Evolutionary conservation across 2,888 invertebrate genomes (phyloP).

Genomic region (Chromoteleia sp.): DNA sequence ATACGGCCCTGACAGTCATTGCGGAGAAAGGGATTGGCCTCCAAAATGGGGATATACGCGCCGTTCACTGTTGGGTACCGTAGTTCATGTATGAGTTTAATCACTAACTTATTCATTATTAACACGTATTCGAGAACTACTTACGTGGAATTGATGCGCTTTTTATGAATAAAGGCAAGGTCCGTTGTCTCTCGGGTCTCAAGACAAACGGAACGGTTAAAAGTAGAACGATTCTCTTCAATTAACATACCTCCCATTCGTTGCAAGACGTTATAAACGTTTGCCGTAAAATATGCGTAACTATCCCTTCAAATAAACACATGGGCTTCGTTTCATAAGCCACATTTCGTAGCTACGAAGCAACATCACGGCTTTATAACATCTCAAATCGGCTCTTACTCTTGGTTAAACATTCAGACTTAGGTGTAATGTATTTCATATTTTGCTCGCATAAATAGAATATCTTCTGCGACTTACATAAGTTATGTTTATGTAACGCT

Average conservation of each 20-base stretch:
- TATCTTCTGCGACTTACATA: conserved; percentile 41
- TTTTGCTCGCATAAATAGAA: conserved; percentile 27
- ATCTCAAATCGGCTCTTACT: conserved; percentile 11
- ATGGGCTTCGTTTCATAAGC: conserved; percentile 7
- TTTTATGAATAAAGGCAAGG: conserved; percentile 50
- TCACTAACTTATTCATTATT: conserved; percentile 59
- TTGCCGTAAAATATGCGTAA: conserved; percentile 40
- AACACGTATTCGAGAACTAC: conserved; percentile 53
- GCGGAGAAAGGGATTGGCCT: conserved; percentile 61
- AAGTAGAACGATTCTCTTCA: conserved; percentile 38
- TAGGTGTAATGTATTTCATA: conserved; percentile 29
- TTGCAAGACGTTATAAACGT: conserved; percentile 29
- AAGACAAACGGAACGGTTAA: conserved; percentile 13
- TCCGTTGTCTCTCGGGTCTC: conserved; percentile 26
- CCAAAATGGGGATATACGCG: conserved; percentile 50
- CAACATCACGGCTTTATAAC: conserved; percentile 8
- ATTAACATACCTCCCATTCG: conserved; percentile 30
- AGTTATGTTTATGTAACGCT: conserved; percentile 31
- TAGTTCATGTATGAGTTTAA: conserved; percentile 61
- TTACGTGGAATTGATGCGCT: conserved; percentile 50
- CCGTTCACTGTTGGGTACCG: conserved; percentile 53
- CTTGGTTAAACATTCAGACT: conserved; percentile 15
- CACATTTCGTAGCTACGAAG: background rate
- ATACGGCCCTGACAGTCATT: conserved; percentile 52
- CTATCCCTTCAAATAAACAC: conserved; percentile 19